These are phyloP conservation scores for Poicephalus meyeri DNA, from an alignment of 2,113 vertebrate genomes.

Conservation along the genomic window DNA sequence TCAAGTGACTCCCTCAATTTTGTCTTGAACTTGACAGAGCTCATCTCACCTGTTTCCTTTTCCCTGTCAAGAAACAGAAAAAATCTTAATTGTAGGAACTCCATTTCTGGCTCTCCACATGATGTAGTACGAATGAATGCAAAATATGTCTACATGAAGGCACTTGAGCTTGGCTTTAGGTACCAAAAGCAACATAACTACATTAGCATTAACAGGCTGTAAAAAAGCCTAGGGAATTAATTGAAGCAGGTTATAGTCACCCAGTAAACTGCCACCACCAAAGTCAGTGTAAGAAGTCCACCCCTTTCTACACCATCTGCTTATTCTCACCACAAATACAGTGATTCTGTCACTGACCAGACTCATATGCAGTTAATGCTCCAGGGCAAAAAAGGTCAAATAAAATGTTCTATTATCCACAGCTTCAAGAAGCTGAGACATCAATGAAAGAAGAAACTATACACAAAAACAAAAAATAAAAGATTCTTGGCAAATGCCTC, in stretches of 20 bases:
- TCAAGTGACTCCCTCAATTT: neutral
- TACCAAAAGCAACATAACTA: neutral
- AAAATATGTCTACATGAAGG: neutral
- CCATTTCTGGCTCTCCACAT: neutral
- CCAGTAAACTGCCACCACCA: neutral
- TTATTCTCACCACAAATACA: neutral
- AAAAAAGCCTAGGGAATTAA: neutral
- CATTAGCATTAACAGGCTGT: fast-evolving
- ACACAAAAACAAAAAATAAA: neutral
- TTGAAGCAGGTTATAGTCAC: neutral
- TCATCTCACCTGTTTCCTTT: neutral
- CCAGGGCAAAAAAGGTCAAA: neutral
- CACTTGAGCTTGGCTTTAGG: neutral
- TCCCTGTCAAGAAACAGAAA: neutral
- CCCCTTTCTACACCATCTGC: neutral
- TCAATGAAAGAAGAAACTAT: neutral
- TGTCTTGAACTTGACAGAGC: neutral
- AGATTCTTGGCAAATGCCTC: neutral
- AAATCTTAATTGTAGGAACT: neutral
- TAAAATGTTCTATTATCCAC: neutral
- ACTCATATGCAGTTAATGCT: neutral
- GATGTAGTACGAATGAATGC: neutral
- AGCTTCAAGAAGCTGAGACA: neutral
- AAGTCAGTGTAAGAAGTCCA: neutral
- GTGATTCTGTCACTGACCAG: neutral